Evolutionary conservation across 2,113 vertebrate species (phyloP).

Genomic region (Dinomys branickii): DNA sequence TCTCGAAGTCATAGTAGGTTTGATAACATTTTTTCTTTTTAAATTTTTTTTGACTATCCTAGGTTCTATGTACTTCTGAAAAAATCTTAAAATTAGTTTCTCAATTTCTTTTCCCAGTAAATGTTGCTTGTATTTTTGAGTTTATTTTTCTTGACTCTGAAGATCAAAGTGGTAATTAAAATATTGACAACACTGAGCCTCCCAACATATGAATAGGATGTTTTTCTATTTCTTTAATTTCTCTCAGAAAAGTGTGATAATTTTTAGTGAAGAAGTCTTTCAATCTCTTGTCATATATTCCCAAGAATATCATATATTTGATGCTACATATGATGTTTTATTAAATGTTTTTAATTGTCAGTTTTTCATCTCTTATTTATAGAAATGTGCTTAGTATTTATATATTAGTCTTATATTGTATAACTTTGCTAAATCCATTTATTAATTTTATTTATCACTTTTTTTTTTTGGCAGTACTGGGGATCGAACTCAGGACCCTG

Average conservation of each 20-base stretch:
- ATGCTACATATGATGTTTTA: not conserved
- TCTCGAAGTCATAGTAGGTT: not conserved
- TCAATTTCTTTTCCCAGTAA: not conserved
- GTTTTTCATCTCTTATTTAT: not conserved
- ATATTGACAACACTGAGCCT: not conserved
- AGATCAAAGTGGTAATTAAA: not conserved
- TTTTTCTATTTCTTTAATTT: not conserved
- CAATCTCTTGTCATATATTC: not conserved
- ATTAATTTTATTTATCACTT: no score
- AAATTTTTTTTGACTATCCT: not conserved
- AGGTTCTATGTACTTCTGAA: not conserved
- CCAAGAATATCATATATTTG: not conserved
- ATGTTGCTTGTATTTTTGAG: not conserved
- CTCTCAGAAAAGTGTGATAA: not conserved
- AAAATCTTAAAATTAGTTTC: not conserved
- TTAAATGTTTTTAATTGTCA: not conserved
- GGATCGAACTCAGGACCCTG: no score
- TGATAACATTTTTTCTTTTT: not conserved
- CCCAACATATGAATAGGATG: not conserved
- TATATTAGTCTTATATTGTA: not conserved
- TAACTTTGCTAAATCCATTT: not conserved
- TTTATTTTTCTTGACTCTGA: not conserved
- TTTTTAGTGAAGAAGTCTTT: not conserved
- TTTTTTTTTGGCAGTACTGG: no score
- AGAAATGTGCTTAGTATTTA: not conserved